These are phyloP conservation scores for Strongylocentrotus purpuratus DNA, from an alignment of 35 echinoderm and acorn worm genomes.

Conservation along the genomic window DNA sequence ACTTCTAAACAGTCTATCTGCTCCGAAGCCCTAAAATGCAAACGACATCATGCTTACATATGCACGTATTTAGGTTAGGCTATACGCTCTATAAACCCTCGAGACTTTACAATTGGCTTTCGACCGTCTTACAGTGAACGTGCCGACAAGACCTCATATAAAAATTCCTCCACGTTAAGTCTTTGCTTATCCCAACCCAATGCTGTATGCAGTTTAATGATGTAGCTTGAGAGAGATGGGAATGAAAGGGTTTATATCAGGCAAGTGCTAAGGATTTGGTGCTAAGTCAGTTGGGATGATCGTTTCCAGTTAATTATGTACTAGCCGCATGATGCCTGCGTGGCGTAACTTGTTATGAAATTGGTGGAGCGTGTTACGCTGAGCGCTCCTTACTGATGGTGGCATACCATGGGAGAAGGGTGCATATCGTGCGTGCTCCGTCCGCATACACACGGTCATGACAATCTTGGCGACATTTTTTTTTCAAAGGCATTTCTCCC, in stretches of 20 bases:
- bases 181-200: no score
- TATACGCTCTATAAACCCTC: neutral
- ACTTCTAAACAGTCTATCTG: neutral
- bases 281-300: neutral
- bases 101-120: neutral
- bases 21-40: neutral
- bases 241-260: neutral
- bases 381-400: neutral
- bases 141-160: neutral
- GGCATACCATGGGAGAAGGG: neutral
- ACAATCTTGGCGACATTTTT: neutral
- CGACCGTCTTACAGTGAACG: neutral
- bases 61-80: neutral
- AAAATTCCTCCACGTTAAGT: neutral
- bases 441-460: neutral
- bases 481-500: neutral
- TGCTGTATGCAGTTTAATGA: no score
- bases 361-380: neutral
- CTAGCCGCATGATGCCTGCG: neutral
- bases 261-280: neutral
- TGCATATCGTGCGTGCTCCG: neutral
- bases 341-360: slow-evolving; percentile 12
- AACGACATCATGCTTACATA: neutral
- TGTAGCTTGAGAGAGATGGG: no score
- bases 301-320: slow-evolving; percentile 12